Percentiles rank a stretch among this genome's conserved stretches.
Conservation (phyloP, 2,888 invertebrate species). For the Leptopilina myrica region DNA sequence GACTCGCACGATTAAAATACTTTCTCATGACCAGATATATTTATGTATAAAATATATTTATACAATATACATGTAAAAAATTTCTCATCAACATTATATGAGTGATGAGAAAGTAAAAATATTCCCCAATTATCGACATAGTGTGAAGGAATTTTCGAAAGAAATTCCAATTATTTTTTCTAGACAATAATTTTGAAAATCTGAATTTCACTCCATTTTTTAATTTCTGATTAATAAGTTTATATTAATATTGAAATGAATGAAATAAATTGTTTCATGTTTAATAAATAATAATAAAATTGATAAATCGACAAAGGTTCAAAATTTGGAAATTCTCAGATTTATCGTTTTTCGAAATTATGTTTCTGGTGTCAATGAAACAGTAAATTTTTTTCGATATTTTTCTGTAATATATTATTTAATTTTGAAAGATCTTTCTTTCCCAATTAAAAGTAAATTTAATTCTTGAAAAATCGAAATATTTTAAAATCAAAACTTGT, state of each 20-base stretch:
- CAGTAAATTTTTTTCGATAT: too few species aligned
- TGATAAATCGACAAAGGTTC: too few species aligned
- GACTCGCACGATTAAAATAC: slow-evolving; percentile 34
- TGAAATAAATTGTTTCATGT: too few species aligned
- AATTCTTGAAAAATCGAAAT: background rate
- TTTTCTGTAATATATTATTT: too few species aligned
- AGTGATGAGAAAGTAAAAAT: slow-evolving; percentile 34
- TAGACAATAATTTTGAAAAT: background rate
- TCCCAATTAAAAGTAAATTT: background rate
- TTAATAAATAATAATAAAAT: too few species aligned
- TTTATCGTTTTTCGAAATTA: too few species aligned
- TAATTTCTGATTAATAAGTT: too few species aligned
- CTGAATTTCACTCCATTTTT: too few species aligned
- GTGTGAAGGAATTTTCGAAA: background rate
- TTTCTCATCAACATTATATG: slow-evolving; percentile 5
- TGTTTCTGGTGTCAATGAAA: too few species aligned
- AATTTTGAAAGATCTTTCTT: slow-evolving; percentile 1
- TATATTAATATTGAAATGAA: too few species aligned
- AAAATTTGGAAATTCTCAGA: too few species aligned
- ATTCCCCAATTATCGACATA: background rate
- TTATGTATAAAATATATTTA: background rate
- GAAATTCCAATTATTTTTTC: background rate
- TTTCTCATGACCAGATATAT: slow-evolving; percentile 31
- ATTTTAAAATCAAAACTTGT: background rate
- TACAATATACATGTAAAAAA: slow-evolving; percentile 2